These are phyloP conservation scores for Kuschelorhynchus macadamiae DNA, from an alignment of 2,888 invertebrate genomes.

Conservation along the genomic window DNA sequence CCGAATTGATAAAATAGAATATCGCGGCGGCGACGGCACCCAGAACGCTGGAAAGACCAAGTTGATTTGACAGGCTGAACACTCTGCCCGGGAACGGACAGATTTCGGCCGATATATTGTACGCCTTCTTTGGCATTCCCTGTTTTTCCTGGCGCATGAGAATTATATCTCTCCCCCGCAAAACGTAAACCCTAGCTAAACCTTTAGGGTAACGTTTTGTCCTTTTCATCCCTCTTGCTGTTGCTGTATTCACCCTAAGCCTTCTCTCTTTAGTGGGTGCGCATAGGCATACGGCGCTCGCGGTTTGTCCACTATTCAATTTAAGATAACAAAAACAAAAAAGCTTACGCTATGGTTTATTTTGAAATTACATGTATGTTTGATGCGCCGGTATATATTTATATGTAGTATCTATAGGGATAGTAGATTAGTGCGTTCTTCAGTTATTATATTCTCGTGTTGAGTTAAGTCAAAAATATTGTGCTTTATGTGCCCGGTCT, in stretches of 20 bases:
- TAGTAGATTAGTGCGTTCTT: neutral
- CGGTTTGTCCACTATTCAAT: conserved; percentile 43
- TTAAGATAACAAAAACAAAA: conserved; percentile 28
- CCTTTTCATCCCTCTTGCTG: conserved; percentile 62
- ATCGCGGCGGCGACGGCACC: conserved; percentile 26
- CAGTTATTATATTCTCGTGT: no score
- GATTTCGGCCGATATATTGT: conserved; percentile 39
- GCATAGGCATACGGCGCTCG: conserved; percentile 31
- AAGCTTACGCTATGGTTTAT: conserved; percentile 24
- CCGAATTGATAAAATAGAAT: conserved; percentile 23
- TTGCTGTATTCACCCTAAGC: conserved; percentile 57
- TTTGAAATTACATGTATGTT: conserved; percentile 21
- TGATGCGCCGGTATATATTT: neutral
- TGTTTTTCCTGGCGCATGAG: conserved; percentile 7
- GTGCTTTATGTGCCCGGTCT: no score
- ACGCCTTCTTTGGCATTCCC: conserved; percentile 6
- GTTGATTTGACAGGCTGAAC: conserved; percentile 60
- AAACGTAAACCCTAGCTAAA: conserved; percentile 59
- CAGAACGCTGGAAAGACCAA: conserved; percentile 56
- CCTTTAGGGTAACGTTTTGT: conserved; percentile 55
- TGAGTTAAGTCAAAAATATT: no score
- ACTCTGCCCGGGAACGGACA: conserved; percentile 61
- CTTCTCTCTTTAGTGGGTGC: conserved; percentile 60
- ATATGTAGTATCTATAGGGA: neutral
- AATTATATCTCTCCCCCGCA: conserved; percentile 43